Evolutionary conservation across 2,888 invertebrate genomes (phyloP).

Genomic region (Protonemura montana): DNA sequence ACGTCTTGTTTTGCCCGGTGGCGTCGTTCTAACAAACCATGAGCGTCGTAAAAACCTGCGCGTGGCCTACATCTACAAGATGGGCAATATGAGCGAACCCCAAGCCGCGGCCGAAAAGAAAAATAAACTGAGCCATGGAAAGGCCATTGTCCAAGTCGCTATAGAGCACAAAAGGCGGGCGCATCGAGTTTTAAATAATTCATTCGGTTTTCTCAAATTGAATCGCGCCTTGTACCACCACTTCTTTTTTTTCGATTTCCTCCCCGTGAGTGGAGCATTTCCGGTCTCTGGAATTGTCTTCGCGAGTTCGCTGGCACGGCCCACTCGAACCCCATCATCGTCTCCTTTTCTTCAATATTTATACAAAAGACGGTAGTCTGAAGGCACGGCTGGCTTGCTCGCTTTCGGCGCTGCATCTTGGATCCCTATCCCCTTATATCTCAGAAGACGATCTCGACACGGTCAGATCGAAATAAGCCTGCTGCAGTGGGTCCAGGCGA

Average conservation of each 20-base stretch:
- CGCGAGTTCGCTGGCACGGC: background rate
- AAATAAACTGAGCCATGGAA: no score
- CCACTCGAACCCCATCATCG: background rate
- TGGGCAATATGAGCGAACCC: no score
- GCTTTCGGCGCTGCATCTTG: background rate
- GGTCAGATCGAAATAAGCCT: background rate
- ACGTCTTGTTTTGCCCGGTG: background rate
- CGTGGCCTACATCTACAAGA: no score
- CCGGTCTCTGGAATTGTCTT: background rate
- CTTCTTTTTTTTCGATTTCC: background rate
- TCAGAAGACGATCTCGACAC: background rate
- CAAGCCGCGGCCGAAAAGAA: no score
- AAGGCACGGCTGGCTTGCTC: background rate
- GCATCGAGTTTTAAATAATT: background rate
- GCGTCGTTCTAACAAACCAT: background rate
- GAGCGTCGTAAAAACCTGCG: background rate
- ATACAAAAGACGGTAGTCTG: background rate
- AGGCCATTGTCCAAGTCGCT: no score
- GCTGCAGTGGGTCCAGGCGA: background rate
- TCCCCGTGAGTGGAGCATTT: background rate
- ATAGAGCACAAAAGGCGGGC: background rate
- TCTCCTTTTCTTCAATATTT: background rate
- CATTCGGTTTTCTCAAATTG: background rate
- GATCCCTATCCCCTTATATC: background rate
- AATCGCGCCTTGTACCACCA: background rate